Evolutionary conservation across 2,888 invertebrate genomes (phyloP).

Genomic region (Diarsia dahlii): DNA sequence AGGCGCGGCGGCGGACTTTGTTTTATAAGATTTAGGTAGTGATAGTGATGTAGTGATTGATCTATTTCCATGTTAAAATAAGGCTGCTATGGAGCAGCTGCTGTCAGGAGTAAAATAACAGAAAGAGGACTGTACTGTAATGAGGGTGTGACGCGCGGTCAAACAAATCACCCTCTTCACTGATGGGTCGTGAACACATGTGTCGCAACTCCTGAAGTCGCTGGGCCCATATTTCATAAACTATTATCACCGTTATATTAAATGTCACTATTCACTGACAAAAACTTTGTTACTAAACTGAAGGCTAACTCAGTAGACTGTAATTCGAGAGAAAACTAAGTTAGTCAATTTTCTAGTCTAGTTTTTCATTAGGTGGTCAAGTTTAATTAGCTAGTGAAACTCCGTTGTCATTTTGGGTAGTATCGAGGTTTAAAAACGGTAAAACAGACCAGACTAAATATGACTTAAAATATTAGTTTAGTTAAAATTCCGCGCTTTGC

Average conservation of each 20-base stretch:
- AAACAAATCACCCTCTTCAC: too few relatives aligned
- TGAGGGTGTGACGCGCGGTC: not conserved
- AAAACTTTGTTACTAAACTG: not conserved
- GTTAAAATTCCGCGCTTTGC: not conserved
- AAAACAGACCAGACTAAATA: not conserved
- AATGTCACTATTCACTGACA: not conserved
- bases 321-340: constrained; percentile 45
- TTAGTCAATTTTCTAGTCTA: constrained; percentile 28
- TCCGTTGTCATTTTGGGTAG: not conserved
- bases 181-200: not conserved
- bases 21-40: too few relatives aligned
- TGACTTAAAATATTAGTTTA: too few relatives aligned
- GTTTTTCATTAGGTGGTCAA: not conserved
- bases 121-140: not conserved
- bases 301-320: constrained; percentile 36
- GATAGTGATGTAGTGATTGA: not conserved
- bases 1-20: too few relatives aligned
- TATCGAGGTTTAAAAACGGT: not conserved
- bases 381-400: not conserved
- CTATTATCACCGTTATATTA: not conserved
- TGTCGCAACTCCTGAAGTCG: not conserved
- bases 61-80: not conserved
- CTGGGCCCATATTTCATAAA: not conserved
- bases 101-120: not conserved
- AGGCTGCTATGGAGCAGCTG: not conserved